Evolutionary conservation across 2,888 invertebrate genomes (phyloP).

Genomic region (Neocrepidodera transversa): DNA sequence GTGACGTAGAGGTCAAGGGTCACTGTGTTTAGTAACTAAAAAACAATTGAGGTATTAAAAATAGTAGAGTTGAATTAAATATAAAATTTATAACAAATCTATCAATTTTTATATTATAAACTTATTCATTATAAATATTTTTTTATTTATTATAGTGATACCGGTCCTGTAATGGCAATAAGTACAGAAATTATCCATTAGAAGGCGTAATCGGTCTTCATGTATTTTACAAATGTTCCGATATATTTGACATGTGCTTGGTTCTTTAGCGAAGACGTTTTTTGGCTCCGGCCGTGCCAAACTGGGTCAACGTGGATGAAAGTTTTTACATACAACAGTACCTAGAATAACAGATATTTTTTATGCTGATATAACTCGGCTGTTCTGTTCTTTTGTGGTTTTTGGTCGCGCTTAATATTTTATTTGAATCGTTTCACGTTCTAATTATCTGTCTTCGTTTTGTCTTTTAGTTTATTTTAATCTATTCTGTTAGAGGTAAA

Average conservation of each 20-base stretch:
- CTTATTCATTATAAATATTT: no score
- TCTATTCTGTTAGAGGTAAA: background rate
- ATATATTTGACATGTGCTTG: constrained; percentile 46
- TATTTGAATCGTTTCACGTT: constrained; percentile 47
- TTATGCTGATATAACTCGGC: constrained; percentile 34
- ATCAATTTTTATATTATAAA: no score
- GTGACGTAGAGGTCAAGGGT: no score
- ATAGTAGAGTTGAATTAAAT: no score
- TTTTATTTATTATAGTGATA: no score
- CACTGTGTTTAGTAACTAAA: no score
- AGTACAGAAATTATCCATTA: constrained; percentile 52
- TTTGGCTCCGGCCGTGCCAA: constrained; percentile 29
- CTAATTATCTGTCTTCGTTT: constrained; percentile 45
- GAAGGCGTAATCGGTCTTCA: constrained; percentile 38
- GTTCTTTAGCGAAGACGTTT: constrained; percentile 27
- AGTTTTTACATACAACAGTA: constrained; percentile 36
- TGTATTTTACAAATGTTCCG: constrained; percentile 45
- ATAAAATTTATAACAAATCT: no score
- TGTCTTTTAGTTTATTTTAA: background rate
- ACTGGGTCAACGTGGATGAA: constrained; percentile 50
- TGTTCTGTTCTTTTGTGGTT: constrained; percentile 40
- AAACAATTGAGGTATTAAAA: no score
- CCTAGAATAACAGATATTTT: constrained; percentile 6
- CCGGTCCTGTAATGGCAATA: constrained; percentile 29
- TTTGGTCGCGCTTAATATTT: constrained; percentile 34